Percentiles rank a stretch among this genome's conserved stretches.
These are phyloP conservation scores for Seriola dumerili DNA, from an alignment of 2,113 vertebrate genomes.

Conservation along the genomic window DNA sequence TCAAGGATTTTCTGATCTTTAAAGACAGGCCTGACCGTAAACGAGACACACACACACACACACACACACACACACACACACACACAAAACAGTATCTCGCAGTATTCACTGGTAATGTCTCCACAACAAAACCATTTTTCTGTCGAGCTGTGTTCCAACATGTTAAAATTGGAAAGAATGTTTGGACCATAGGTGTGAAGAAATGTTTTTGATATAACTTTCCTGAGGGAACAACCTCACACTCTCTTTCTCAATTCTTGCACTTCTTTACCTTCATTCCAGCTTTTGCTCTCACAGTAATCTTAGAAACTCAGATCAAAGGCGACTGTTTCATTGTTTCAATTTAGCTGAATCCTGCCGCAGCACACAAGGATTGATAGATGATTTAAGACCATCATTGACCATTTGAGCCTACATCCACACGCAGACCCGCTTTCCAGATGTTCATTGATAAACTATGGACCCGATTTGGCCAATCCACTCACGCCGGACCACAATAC, in stretches of 20 bases:
- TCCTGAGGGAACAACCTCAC: constrained; percentile 11
- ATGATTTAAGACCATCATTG: constrained; percentile 54
- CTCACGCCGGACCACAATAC: constrained; percentile 69
- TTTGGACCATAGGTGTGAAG: constrained; percentile 9
- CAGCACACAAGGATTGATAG: constrained; percentile 30
- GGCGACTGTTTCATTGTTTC: constrained; percentile 4
- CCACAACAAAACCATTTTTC: constrained; percentile 10
- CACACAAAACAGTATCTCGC: too few relatives aligned
- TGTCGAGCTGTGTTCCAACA: not conserved
- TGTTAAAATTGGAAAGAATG: constrained; percentile 7
- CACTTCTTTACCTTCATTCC: constrained; percentile 34
- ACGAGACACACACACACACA: constrained; percentile 7
- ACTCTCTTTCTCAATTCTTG: constrained; percentile 4
- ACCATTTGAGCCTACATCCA: constrained; percentile 70
- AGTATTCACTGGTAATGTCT: constrained; percentile 28
- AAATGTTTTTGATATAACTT: constrained; percentile 1
- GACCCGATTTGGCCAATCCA: constrained; percentile 63
- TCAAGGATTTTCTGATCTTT: constrained; percentile 58
- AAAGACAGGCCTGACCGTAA: constrained; percentile 43
- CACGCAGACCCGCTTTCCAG: constrained; percentile 58
- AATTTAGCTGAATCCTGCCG: constrained; percentile 3
- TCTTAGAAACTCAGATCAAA: constrained; percentile 39
- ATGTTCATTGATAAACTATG: constrained; percentile 81
- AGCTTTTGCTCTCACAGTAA: constrained; percentile 8
- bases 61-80: not conserved